Base-by-base conservation (phyloP, 2,797 vertebrate species). In the Girardinus metallicus region DNA sequence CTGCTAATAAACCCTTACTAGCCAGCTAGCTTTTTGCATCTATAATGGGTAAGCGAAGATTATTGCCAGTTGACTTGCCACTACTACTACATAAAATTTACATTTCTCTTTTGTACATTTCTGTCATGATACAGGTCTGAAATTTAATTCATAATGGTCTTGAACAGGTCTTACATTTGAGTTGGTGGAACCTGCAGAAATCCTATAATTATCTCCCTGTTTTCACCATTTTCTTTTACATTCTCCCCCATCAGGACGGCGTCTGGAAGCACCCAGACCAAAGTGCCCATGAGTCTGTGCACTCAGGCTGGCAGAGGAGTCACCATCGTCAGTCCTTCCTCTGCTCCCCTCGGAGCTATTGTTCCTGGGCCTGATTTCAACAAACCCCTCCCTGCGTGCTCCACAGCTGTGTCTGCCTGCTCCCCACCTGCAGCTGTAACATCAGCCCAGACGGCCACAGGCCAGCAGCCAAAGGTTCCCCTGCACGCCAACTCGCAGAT, bases 401-500 rank as follows among this genome's bases (percentile, higher is more conserved):
- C 95, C 90, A 90, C 80, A 66, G 90, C 88, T 76, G 91, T 53
- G 84, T 87, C 76, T 26, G 86, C 96, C 55, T 93, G 85, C 84
- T 87, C 95, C 16, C 95, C 97, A 51, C 95, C 97, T 36, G 94
- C 96, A 0, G 95, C 95, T 3, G 95, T 97, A 51, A 94, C 97
- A 1, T 96, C 96, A 41, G 95, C 97, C 23, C 98, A 99, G 77
- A 94, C 97, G 66, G 97, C 98, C 80, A 93, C 95, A 0, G 97
- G 96, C 76, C 98, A 98, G 0, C 97, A 98, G 94, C 95, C 98
- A 2, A 99, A 99, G 92, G 96, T 96, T 82, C 94, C 98, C 12
- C 90, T 98, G 96, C 98, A 99, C 0, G 95, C 98, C 95, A 97
- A 94, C 5, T 97, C 97, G 51, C 98, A 99, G 94, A 99, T 99